Conservation (phyloP, 2,888 invertebrate species). For the Sinodicranocentrus sp. region DNA sequence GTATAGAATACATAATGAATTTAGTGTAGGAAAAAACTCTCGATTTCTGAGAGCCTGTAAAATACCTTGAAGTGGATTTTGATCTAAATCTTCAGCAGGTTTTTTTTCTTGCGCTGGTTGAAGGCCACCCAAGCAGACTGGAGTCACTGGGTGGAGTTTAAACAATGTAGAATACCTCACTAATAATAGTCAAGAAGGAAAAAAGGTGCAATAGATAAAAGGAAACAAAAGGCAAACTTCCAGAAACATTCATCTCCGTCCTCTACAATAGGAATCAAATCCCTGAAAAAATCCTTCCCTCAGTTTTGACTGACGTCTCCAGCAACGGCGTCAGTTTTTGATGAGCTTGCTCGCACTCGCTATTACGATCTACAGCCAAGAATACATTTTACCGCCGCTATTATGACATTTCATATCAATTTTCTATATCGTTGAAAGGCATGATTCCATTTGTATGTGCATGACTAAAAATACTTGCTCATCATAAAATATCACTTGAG, state of each 20-base stretch:
- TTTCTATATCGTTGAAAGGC: not conserved
- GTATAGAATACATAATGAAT: not conserved
- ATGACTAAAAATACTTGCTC: slow-evolving; percentile 6
- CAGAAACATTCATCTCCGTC: slow-evolving; percentile 24
- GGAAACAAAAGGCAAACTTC: slow-evolving; percentile 10
- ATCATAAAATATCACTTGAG: not conserved
- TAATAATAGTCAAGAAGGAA: slow-evolving; percentile 39
- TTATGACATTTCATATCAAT: slow-evolving; percentile 52
- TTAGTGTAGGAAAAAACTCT: too few species aligned
- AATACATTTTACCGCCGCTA: not conserved
- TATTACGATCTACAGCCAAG: not conserved
- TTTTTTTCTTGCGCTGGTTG: not conserved
- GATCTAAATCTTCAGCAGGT: slow-evolving; percentile 23
- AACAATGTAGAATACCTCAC: slow-evolving; percentile 31
- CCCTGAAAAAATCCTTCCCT: slow-evolving; percentile 10
- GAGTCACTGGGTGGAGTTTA: slow-evolving; percentile 43
- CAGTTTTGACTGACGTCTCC: slow-evolving; percentile 42
- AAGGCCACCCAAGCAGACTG: slow-evolving; percentile 59
- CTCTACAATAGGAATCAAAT: slow-evolving; percentile 12
- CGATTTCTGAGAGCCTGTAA: not conserved
- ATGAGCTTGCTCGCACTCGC: slow-evolving; percentile 37
- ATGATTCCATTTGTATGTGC: not conserved
- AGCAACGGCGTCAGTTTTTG: slow-evolving; percentile 34
- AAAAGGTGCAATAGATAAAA: slow-evolving; percentile 29
- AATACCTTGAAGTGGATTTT: not conserved